Evolutionary conservation across 2,113 vertebrate genomes (phyloP), one percentile per base, ranked within the genome.

Genomic region (Fulmarus glacialis): DNA sequence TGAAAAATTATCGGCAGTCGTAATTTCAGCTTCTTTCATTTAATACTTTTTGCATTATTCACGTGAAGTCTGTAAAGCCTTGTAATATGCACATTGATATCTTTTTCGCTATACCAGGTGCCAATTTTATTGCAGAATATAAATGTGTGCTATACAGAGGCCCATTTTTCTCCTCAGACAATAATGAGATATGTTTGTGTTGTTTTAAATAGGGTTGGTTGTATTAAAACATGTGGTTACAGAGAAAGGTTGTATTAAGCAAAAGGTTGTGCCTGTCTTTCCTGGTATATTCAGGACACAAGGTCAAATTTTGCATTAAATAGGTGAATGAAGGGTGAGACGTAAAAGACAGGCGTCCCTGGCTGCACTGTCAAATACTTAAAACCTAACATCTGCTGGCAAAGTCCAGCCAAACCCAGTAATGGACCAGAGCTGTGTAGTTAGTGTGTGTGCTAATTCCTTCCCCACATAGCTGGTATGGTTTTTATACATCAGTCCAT

Each of bases 261-360:
- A 72, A 90, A 83, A 81, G 48, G 58, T 81, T 87, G 72, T 87
- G 80, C 67, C 60, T 27, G n/a, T 71, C 56, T 93, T 47, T 90
- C 53, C 81, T 85, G 87, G 64, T 75, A 66, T 74, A 87, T 63
- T 74, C 59, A 74, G 91, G 66, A 85, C 78, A 90, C 34, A 66
- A 87, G 91, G 94, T 94, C 91, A 96, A 85, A 88, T 94, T 96
- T 93, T 95, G 89, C 81, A 93, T 95, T 96, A 91, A 94, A 82
- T 82, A 87, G 60, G 68, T 97, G 82, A 97, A 97, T 90, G 92
- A 95, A 97, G 82, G 91, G 89, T 94, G 73, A 92, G 66, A 90
- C 2, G 4, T 93, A 73, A 85, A 87, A 95, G 93, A 95, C 97
- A 97, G 89, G 96, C 96, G 93, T 97, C 93, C 79, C 67, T 97